Conservation (phyloP, 1,140 invertebrate genomes). For the Gryllus bimaculatus region DNA sequence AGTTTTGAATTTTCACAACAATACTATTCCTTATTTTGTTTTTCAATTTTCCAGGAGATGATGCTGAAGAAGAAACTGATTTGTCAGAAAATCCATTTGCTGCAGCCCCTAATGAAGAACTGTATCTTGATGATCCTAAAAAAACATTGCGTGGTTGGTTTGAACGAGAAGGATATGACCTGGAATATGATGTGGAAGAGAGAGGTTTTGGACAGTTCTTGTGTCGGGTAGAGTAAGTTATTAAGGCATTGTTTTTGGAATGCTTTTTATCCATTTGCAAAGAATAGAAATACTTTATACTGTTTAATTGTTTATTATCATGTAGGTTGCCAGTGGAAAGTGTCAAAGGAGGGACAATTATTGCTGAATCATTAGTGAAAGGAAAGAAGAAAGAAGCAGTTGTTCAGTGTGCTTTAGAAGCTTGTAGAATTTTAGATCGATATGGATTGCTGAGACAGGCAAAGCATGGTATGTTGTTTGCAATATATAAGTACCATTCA, state of each 20-base stretch:
- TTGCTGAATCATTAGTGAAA: conserved; percentile 75
- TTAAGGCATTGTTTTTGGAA: not conserved
- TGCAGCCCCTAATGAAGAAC: conserved; percentile 66
- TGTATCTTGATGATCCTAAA: conserved; percentile 90
- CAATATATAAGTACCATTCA: no score
- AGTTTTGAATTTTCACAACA: not conserved
- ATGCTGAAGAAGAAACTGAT: conserved; percentile 79
- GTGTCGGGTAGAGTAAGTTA: conserved; percentile 49
- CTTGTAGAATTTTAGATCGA: conserved; percentile 82
- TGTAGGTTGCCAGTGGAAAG: conserved; percentile 70
- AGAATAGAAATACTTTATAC: not conserved
- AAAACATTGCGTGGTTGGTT: conserved; percentile 90
- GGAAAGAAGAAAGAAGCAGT: conserved; percentile 94
- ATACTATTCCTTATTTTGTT: not conserved
- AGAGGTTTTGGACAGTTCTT: conserved; percentile 68
- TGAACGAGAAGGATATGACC: conserved; percentile 81
- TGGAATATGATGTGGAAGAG: conserved; percentile 78
- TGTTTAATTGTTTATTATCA: conserved; percentile 13
- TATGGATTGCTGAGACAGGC: conserved; percentile 68
- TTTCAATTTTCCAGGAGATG: conserved; percentile 47
- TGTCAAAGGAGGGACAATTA: conserved; percentile 56
- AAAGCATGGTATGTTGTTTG: conserved; percentile 49
- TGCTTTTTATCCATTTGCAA: not conserved
- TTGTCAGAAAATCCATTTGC: conserved; percentile 76
- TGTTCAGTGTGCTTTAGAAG: conserved; percentile 85